These are phyloP conservation scores for Ptilodon capucinus DNA, from an alignment of 2,888 invertebrate genomes.

Conservation along the genomic window DNA sequence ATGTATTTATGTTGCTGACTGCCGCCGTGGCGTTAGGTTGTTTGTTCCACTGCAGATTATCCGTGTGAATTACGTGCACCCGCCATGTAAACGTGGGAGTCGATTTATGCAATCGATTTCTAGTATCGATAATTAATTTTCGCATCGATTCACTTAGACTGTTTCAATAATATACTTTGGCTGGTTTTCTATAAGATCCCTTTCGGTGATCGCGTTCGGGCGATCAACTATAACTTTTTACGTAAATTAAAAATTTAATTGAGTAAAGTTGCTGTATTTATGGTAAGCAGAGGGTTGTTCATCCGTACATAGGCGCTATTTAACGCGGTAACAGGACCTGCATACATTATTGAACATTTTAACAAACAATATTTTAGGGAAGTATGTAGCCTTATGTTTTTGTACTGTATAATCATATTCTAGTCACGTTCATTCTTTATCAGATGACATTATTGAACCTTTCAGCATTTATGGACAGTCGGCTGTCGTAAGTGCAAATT, in stretches of 20 bases:
- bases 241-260: neutral
- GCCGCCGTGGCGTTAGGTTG: slow-evolving; percentile 10
- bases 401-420: neutral
- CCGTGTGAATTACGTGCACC: slow-evolving; percentile 34
- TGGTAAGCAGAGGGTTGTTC: neutral
- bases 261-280: neutral
- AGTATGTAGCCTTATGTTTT: too few relatives aligned
- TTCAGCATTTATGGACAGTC: slow-evolving; percentile 13
- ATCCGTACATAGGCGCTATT: too few relatives aligned
- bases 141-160: neutral
- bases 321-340: too few relatives aligned
- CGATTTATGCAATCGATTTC: slow-evolving; percentile 41
- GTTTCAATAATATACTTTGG: neutral
- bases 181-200: neutral
- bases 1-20: neutral
- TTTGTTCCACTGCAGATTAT: slow-evolving; percentile 30
- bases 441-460: neutral
- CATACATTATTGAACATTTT: too few relatives aligned
- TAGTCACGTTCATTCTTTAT: neutral
- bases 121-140: slow-evolving; percentile 24
- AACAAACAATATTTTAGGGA: too few relatives aligned
- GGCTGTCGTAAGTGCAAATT: slow-evolving; percentile 26
- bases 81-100: slow-evolving; percentile 39
- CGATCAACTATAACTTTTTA: neutral
- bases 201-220: neutral